Percentiles rank a stretch among this genome's conserved stretches.
Conservation (phyloP, 2,797 vertebrate species). For the Sphenodon punctatus region DNA sequence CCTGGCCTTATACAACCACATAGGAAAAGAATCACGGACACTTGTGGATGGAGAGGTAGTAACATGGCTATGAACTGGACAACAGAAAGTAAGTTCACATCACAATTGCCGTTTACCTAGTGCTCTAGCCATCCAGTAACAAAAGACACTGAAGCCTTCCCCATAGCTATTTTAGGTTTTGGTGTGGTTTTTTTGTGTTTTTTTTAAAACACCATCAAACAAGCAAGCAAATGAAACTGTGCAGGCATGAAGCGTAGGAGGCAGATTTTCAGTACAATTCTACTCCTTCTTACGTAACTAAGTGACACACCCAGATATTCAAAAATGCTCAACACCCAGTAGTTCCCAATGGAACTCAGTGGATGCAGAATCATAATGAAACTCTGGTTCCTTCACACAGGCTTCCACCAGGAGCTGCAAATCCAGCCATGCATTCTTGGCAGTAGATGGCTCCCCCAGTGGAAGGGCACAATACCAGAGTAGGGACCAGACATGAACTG, state of each 20-base stretch:
- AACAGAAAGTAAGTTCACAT: no score
- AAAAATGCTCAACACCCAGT: slow-evolving; percentile 22
- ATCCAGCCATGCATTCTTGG: neutral
- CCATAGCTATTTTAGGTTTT: no score
- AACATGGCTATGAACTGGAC: no score
- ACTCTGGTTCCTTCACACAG: rapidly evolving
- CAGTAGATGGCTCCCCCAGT: neutral
- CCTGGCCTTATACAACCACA: no score
- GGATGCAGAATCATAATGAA: rapidly evolving
- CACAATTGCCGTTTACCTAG: no score
- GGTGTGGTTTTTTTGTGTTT: no score
- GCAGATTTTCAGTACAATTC: slow-evolving; percentile 31
- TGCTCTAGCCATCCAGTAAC: no score
- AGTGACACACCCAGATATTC: slow-evolving; percentile 21
- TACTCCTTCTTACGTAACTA: slow-evolving; percentile 57
- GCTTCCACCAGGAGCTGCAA: neutral
- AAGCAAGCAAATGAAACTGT: no score
- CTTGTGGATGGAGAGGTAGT: no score
- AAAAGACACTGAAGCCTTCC: no score
- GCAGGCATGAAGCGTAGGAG: slow-evolving; percentile 19
- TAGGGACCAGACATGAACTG: slow-evolving; percentile 15
- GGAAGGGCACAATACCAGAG: neutral
- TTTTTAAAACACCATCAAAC: no score
- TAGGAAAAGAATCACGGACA: no score
- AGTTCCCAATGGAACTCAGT: slow-evolving; percentile 12